Evolutionary conservation across 2,888 invertebrate genomes (phyloP).

Genomic region (Chrysolina haemoptera): DNA sequence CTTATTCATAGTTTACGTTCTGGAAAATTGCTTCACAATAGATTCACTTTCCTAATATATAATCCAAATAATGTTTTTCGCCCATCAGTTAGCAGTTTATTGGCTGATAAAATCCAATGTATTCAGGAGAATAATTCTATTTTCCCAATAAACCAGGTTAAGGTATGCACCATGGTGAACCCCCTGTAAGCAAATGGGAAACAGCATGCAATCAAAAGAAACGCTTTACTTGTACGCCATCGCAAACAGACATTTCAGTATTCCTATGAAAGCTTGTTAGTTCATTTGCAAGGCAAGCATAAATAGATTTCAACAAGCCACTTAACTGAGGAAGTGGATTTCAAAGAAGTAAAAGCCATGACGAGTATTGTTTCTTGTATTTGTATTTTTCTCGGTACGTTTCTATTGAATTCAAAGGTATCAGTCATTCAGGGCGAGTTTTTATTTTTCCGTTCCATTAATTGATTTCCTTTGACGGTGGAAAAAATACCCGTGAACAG

Average conservation of each 20-base stretch:
- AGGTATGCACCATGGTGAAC: too few species aligned
- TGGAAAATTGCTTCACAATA: too few species aligned
- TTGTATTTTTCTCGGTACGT: background rate
- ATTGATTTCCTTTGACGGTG: constrained; percentile 1
- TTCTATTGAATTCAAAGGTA: constrained; percentile 7
- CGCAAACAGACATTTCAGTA: background rate
- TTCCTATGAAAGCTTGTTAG: constrained; percentile 2
- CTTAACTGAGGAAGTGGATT: background rate
- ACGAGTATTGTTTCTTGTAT: constrained; percentile 4
- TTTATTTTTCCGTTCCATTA: background rate
- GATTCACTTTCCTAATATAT: too few species aligned
- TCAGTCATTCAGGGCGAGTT: constrained; percentile 1
- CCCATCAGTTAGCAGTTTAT: too few species aligned
- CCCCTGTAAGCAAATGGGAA: too few species aligned
- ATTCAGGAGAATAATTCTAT: too few species aligned
- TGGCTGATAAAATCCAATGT: too few species aligned
- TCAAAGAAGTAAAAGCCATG: background rate
- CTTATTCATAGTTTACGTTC: too few species aligned
- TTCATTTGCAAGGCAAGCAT: constrained; percentile 11
- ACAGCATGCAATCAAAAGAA: too few species aligned
- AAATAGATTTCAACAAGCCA: constrained; percentile 14
- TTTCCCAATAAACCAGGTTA: too few species aligned
- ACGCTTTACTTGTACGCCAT: too few species aligned
- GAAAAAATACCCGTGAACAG: background rate
- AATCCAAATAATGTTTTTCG: too few species aligned